A percentile compares a stretch with the other conserved stretches of the same genome.
These are phyloP conservation scores for Arizona elegans DNA, from an alignment of 2,113 vertebrate genomes.

Conservation along the genomic window DNA sequence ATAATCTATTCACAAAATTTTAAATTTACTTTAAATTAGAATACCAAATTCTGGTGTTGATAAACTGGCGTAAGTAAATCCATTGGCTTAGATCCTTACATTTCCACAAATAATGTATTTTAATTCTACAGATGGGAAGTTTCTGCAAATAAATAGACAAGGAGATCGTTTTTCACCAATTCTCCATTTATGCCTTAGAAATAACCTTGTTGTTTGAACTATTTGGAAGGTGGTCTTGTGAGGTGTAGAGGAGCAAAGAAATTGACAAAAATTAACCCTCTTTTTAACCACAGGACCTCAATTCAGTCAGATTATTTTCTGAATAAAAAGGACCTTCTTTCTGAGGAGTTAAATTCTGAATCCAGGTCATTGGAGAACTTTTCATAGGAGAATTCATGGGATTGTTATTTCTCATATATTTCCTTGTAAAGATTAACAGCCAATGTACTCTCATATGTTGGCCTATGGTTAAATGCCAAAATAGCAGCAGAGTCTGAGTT, in stretches of 20 bases:
- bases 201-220: background rate
- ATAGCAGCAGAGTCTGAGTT: background rate
- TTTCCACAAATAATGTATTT: background rate
- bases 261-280: background rate
- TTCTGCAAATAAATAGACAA: background rate
- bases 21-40: constrained; percentile 38
- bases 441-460: background rate
- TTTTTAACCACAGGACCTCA: background rate
- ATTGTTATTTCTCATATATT: constrained; percentile 32
- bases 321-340: background rate
- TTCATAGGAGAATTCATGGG: constrained; percentile 12
- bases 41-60: constrained; percentile 25
- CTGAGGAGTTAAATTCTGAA: background rate
- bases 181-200: background rate
- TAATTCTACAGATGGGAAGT: background rate
- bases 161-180: background rate
- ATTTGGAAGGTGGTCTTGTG: background rate
- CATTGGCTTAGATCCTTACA: background rate
- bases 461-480: background rate
- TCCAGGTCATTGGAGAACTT: background rate
- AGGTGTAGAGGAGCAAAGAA: background rate
- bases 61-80: constrained; percentile 41
- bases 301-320: background rate
- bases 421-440: background rate
- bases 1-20: constrained; percentile 22